Base-by-base conservation (phyloP, 2,113 vertebrate species). In the Acrocephalus kingi region DNA sequence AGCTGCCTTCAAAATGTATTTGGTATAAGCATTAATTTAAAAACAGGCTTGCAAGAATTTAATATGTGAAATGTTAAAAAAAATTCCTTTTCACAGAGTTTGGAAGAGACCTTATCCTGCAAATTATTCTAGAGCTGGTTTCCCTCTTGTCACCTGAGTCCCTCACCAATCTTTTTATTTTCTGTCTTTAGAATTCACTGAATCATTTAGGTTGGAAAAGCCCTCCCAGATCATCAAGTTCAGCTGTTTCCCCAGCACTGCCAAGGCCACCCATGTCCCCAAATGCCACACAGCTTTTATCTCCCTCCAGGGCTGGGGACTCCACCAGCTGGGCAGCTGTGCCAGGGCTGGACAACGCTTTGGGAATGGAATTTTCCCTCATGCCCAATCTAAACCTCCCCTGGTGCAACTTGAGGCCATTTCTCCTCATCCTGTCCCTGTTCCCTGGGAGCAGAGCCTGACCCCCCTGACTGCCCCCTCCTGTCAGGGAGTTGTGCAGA, bases 341-440 rank as follows among this genome's bases (percentile, higher is more conserved):
- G 49, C n/a, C 41, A 55, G 49, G 19, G 18, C 41, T 66, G 51
- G 41, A 13, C 69, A 74, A 1, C 0, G 2, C 59, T 56, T 55
- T 55, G 23, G 28, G 15, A 22, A 10, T 56, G 51, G 28, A 48
- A 27, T 48, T 66, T 84, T 30, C 19, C 59, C 6, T 83, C 15
- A 28, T 74, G 18, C 2, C n/a, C 59, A 15, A 3, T 64, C 41
- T 28, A 23, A 66, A n/a, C 15, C 15, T 43, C 12, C 7, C 31
- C 17, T 43, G 37, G 10, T 1, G 0, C 62, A 67, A 0, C 13
- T 11, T 21, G 21, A 59, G 52, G 21, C 31, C 0, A 0, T 67
- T 67, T 0, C 16, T 21, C 0, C 1, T 76, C 1, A 0, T 68
- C 62, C 62, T 51, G 31, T 76, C 45, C 35, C 52, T 66, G 46